Percentiles rank a stretch among this genome's conserved stretches.
Evolutionary conservation across 2,888 invertebrate species (phyloP).

Genomic region (Adelphocoris suturalis): DNA sequence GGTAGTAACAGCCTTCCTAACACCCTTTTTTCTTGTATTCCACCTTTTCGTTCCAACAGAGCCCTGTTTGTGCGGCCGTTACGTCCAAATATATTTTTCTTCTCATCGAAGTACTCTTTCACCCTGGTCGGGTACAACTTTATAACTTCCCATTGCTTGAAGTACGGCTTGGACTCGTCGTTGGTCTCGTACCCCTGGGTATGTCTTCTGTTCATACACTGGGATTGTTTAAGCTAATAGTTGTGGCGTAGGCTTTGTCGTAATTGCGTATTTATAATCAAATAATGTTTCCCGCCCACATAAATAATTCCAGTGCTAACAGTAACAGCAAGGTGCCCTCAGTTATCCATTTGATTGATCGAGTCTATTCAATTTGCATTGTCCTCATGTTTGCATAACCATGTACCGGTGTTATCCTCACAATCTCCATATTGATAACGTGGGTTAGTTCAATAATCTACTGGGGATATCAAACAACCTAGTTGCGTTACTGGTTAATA

Average conservation of each 20-base stretch:
- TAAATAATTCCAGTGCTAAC: not conserved
- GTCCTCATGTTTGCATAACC: not conserved
- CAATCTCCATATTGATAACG: not conserved
- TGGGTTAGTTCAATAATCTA: not conserved
- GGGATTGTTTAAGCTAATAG: not conserved
- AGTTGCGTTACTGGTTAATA: not conserved
- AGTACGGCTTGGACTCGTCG: not conserved
- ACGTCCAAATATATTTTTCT: not conserved
- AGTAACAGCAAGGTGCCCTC: not conserved
- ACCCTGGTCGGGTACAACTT: not conserved
- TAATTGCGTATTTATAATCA: not conserved
- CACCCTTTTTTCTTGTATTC: not conserved
- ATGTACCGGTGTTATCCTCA: not conserved
- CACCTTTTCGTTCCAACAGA: not conserved
- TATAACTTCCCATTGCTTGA: constrained; percentile 2
- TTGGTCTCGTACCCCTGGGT: not conserved
- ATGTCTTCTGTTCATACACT: not conserved
- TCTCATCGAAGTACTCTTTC: not conserved
- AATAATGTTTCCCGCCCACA: not conserved
- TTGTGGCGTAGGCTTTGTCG: not conserved
- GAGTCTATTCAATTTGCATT: not conserved
- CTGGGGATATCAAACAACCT: not conserved
- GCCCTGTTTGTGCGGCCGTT: not conserved
- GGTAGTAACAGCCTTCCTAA: not conserved
- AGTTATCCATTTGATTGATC: not conserved